Base-by-base conservation (phyloP, 2,113 vertebrate genomes). In the Pipra filicauda region DNA sequence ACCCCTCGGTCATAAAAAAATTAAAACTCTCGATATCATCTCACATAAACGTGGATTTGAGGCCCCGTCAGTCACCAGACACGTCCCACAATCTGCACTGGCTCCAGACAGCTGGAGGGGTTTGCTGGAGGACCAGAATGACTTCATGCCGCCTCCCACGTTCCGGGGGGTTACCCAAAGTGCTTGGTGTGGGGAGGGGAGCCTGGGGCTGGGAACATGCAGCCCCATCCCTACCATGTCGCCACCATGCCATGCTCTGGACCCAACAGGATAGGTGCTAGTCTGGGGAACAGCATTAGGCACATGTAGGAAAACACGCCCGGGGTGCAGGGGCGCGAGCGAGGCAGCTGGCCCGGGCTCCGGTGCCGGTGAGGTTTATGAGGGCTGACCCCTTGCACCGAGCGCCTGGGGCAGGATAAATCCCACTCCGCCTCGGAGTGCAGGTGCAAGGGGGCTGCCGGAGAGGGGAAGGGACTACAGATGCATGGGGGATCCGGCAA, bases 51-150 rank as follows among this genome's bases (percentile, higher is more conserved):
- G 0, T 65, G 92, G 92, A 88, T 95, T 94, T 95, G 89, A 95
- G 94, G 92, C 89, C 86, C 93, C 67, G 89, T 97, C 96, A 96
- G 96, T 96, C 96, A 97, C 94, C 92, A 94, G 94, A 97, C 96
- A 96, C 94, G 20, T 96, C 96, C 91, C 84, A 94, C 96, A 96
- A 96, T 97, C 96, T 97, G 96, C 6, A 20, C 92, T 91, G 80
- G 92, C 92, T 96, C 88, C 86, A 93, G 86, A 81, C 96, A 96
- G 94, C 96, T 96, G 96, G 93, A 95, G 57, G 85, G 88, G 94
- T 17, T 80, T 94, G 82, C 89, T 84, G 79, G 48, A 95, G 82
- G 92, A 97, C 96, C 95, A 88, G 84, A 95, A 95, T 96, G 94
- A 96, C 89, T 93, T 96, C 95, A 96, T 72, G 2, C 64, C 2